Base-by-base conservation (phyloP, 1,140 invertebrate genomes). In the Sminthurides bifidus region DNA sequence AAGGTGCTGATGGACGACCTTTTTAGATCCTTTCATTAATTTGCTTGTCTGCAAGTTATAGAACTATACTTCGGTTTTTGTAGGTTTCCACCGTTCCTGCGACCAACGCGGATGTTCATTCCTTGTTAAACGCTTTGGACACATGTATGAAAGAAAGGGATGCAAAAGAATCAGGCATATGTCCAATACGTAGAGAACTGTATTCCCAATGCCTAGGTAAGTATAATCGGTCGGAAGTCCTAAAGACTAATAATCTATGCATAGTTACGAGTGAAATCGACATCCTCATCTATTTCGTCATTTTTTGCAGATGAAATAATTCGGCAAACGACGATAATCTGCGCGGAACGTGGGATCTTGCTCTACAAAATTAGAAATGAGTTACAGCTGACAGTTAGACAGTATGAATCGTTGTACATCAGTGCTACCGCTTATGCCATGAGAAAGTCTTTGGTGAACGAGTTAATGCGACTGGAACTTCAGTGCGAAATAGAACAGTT, bases 381-480 rank as follows among this genome's bases (percentile, higher is more conserved):
- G 24, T 6, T 48, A 23, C 10, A 27, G 19, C 26, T 48, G 44
- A 48, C 44, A 12, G 19, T 48, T 4, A 19, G 8, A 5, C 23
- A 23, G 6, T 48, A 48, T 30, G 44, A 48, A 30, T 48, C 44
- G 3, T 27, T 48, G 21, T 48, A 48, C 44, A 48, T 48, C 24
- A 48, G 44, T 48, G 44, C 44, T 5, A 48, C 44, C 4, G 15
- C 44, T 19, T 48, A 48, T 19, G 44, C 23, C 5, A 48, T 48
- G 12, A 8, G 44, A 10, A 8, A 21, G 19, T 15, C 8, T 19
- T 19, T 48, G 5, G 4, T 48, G 6, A 48, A 24, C 6, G 12
- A 48, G 30, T 30, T 48, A 12, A 26, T 12, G 12, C 19, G 24
- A 27, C 26, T 6, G 15, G 44, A 48, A 6, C 24, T 48, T 5